phyloP scores from a whole-genome alignment of 2,113 vertebrate species.

The Mellivora capensis region DNA sequence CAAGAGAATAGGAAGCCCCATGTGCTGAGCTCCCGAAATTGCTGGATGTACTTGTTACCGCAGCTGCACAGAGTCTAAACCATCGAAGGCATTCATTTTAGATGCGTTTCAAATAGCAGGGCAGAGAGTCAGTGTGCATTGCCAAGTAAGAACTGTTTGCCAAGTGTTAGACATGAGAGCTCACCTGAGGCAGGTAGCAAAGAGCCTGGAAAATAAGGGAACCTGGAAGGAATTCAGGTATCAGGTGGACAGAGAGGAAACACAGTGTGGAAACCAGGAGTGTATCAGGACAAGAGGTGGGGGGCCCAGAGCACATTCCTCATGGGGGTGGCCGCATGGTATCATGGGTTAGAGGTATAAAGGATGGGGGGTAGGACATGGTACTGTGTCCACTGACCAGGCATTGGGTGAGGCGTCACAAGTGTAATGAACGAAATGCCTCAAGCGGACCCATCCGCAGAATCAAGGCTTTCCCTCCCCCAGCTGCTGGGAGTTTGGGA shows the following conservation, averaged over 20 bases:
- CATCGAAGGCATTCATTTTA: rapidly evolving
- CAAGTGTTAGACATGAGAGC: neutral
- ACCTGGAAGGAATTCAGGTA: neutral
- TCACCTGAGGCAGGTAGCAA: neutral
- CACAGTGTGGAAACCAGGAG: no score
- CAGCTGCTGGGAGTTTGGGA: neutral
- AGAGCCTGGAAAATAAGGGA: neutral
- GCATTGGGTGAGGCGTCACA: neutral
- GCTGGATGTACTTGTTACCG: neutral
- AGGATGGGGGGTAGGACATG: rapidly evolving
- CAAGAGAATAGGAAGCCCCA: no score
- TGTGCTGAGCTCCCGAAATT: neutral
- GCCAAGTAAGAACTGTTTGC: rapidly evolving
- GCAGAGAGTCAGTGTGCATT: neutral
- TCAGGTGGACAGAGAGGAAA: no score
- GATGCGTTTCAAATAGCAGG: neutral
- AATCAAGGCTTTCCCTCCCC: neutral
- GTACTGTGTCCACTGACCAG: rapidly evolving
- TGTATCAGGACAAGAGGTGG: no score
- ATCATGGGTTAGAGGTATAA: neutral
- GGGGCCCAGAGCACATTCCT: neutral
- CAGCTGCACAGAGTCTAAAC: no score
- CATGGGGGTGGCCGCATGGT: rapidly evolving
- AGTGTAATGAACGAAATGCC: no score
- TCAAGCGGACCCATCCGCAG: rapidly evolving